phyloP scores from a whole-genome alignment of 2,113 vertebrate genomes.

The Galemys pyrenaicus region DNA sequence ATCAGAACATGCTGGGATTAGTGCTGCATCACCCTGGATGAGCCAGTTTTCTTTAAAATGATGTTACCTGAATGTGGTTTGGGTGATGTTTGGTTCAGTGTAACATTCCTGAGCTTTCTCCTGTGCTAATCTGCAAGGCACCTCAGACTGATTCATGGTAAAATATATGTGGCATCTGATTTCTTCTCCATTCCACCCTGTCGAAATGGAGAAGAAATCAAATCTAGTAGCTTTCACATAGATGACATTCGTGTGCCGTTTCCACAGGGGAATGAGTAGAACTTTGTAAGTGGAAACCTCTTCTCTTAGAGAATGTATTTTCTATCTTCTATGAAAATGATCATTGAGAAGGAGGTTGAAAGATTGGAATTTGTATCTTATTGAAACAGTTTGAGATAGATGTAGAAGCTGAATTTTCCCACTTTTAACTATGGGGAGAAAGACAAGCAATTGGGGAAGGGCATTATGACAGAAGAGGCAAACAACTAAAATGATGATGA shows the following conservation, averaged over 20 bases:
- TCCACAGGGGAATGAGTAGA: not conserved
- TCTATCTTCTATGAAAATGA: not conserved
- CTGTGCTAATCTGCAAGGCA: too few relatives aligned
- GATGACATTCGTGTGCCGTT: not conserved
- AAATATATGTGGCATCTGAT: too few relatives aligned
- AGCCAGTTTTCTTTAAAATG: too few relatives aligned
- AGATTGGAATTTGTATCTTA: not conserved
- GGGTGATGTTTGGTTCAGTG: not conserved
- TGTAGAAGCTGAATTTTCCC: not conserved
- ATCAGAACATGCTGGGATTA: too few relatives aligned
- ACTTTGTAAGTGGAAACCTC: not conserved
- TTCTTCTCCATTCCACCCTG: too few relatives aligned
- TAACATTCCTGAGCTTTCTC: not conserved
- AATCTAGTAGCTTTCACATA: not conserved
- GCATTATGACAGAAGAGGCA: not conserved
- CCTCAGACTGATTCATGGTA: not conserved
- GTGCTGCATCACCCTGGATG: too few relatives aligned
- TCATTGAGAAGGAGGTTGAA: not conserved
- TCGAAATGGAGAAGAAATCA: not conserved
- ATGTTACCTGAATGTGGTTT: too few relatives aligned
- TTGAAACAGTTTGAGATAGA: not conserved
- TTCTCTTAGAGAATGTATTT: conserved; percentile 29
- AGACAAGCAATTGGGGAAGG: not conserved
- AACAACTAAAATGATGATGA: not conserved
- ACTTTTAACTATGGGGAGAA: not conserved